These are phyloP conservation scores for Passer montanus DNA, from an alignment of 2,113 vertebrate species.

Conservation along the genomic window DNA sequence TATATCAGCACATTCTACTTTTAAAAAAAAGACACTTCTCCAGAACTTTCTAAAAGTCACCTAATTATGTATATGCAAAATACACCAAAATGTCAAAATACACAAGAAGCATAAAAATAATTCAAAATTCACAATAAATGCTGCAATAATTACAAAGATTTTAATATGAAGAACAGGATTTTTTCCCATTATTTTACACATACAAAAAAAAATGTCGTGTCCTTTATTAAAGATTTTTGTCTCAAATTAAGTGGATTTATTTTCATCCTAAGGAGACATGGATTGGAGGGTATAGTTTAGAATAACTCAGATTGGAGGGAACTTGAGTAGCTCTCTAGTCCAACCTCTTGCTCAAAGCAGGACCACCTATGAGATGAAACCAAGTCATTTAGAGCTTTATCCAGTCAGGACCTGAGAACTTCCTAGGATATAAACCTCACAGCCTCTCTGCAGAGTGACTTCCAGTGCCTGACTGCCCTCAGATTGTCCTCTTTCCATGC, in stretches of 20 bases:
- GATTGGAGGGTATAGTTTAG: background rate
- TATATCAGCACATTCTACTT: background rate
- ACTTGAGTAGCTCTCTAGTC: accelerated
- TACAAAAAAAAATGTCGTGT: background rate
- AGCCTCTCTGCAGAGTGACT: background rate
- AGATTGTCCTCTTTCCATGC: accelerated
- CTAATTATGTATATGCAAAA: background rate
- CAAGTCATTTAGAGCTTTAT: background rate
- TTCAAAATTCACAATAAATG: background rate
- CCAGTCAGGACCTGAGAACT: background rate
- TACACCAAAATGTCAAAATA: background rate
- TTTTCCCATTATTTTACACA: background rate
- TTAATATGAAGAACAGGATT: background rate
- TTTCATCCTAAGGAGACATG: background rate
- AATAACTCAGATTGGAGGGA: background rate
- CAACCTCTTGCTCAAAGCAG: background rate
- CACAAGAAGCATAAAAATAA: background rate
- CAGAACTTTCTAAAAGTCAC: background rate
- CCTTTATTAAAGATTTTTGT: background rate
- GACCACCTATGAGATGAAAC: background rate
- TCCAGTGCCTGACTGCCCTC: background rate
- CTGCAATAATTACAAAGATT: background rate
- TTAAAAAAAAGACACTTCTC: background rate
- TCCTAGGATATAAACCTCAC: accelerated
- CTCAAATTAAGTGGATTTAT: background rate